phyloP scores from a whole-genome alignment of 2,113 vertebrate species.

The Chunga burmeisteri region DNA sequence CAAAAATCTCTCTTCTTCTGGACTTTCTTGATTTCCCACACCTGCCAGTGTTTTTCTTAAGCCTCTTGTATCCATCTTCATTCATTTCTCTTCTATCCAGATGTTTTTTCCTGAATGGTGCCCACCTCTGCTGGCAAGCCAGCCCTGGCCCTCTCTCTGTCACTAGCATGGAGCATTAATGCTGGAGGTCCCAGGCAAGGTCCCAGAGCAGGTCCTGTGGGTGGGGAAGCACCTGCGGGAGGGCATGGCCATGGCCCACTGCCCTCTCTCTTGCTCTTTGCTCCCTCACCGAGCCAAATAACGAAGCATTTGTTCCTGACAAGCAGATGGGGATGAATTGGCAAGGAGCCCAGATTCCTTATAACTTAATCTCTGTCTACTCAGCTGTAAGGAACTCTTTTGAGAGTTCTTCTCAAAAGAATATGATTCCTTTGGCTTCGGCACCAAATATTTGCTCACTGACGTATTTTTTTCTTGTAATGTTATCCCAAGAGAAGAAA shows the following conservation, averaged over 20 bases:
- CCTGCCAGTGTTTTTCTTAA: neutral
- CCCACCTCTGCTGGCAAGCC: neutral
- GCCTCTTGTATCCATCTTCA: neutral
- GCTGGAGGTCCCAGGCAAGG: neutral
- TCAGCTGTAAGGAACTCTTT: neutral
- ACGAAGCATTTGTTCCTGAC: neutral
- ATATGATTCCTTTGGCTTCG: neutral
- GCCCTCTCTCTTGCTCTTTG: neutral
- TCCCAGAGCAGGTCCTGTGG: neutral
- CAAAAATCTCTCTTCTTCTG: neutral
- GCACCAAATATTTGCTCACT: slow-evolving; percentile 12
- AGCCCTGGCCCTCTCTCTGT: neutral
- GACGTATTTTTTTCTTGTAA: neutral
- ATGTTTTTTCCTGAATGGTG: neutral
- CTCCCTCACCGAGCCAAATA: neutral
- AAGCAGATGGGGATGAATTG: slow-evolving; percentile 30
- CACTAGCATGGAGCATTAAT: neutral
- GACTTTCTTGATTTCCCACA: neutral
- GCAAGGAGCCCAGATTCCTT: neutral
- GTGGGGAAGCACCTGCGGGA: neutral
- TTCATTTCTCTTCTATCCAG: neutral
- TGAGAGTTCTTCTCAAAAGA: slow-evolving; percentile 26
- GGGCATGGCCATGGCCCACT: neutral
- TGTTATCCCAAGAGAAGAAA: neutral
- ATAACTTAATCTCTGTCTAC: slow-evolving; percentile 39